A percentile compares a stretch with the other conserved stretches of the same genome.
phyloP scores from a whole-genome alignment of 2,113 vertebrate species.

The Oreochromis spilurus region DNA sequence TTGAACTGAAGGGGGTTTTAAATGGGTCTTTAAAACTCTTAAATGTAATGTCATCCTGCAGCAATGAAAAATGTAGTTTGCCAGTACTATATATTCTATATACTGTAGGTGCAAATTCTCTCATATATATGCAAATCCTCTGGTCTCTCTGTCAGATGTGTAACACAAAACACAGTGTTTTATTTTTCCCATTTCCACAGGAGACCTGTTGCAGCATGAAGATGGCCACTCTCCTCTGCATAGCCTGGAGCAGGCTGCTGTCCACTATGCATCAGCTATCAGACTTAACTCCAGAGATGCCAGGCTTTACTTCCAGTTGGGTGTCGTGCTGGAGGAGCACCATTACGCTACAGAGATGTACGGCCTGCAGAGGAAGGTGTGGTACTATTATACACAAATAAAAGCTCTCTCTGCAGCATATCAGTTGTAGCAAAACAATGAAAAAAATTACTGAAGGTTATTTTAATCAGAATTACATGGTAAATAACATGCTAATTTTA shows the following conservation, averaged over 20 bases:
- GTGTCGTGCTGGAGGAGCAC: slow-evolving; percentile 59
- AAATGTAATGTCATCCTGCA: background rate
- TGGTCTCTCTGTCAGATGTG: background rate
- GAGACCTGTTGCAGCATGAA: slow-evolving; percentile 28
- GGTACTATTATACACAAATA: slow-evolving; percentile 1
- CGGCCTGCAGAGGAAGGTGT: slow-evolving; percentile 52
- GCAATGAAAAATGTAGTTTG: background rate
- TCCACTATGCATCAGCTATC: slow-evolving; percentile 63
- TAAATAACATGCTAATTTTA: background rate
- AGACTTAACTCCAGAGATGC: slow-evolving; percentile 50
- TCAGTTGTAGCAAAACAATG: background rate
- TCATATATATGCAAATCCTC: background rate
- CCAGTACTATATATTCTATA: background rate
- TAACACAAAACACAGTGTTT: background rate
- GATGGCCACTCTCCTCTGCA: slow-evolving; percentile 46
- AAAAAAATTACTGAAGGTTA: background rate
- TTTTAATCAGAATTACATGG: background rate
- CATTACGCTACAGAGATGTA: slow-evolving; percentile 57
- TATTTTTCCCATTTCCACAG: slow-evolving; percentile 13
- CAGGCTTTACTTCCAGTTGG: slow-evolving; percentile 63
- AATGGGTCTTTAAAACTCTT: background rate
- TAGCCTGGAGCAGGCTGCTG: slow-evolving; percentile 52
- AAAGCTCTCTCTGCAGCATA: background rate
- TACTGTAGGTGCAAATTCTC: background rate
- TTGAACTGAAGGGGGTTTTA: background rate